phyloP scores from a whole-genome alignment of 2,888 invertebrate genomes.

The Gymnoscelis rufifasciata region DNA sequence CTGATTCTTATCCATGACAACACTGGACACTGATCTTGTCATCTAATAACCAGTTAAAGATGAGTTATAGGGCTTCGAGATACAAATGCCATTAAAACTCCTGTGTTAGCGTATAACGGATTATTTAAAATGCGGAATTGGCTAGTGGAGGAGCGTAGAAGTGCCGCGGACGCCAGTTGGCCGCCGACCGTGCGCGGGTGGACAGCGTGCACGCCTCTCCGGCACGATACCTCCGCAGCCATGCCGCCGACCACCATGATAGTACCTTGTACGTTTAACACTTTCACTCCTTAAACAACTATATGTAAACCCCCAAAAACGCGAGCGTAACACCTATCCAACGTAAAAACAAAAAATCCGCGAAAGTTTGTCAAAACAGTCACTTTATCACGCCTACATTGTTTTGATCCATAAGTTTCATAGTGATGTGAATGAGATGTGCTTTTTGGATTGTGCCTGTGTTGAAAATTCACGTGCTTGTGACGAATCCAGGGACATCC shows the following conservation, averaged over 20 bases:
- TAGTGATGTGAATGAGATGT: slow-evolving; percentile 40
- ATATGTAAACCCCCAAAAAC: not conserved
- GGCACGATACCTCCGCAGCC: slow-evolving; percentile 55
- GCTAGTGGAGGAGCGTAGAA: slow-evolving; percentile 60
- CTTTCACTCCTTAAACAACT: slow-evolving; percentile 12
- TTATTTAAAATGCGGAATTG: slow-evolving; percentile 75
- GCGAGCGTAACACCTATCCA: slow-evolving; percentile 3
- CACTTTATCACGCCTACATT: slow-evolving; percentile 32
- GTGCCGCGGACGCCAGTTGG: slow-evolving; percentile 61
- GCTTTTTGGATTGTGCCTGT: slow-evolving; percentile 42
- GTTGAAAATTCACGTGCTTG: slow-evolving; percentile 41
- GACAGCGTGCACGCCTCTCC: slow-evolving; percentile 59
- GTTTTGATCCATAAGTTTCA: slow-evolving; percentile 37
- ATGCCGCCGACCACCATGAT: slow-evolving; percentile 77
- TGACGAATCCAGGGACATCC: slow-evolving; percentile 48
- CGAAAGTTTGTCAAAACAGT: slow-evolving; percentile 16
- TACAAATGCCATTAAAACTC: slow-evolving; percentile 40
- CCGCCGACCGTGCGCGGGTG: slow-evolving; percentile 68
- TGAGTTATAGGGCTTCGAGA: slow-evolving; percentile 28
- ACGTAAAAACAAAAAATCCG: slow-evolving; percentile 17
- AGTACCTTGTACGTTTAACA: slow-evolving; percentile 69
- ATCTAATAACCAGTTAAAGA: slow-evolving; percentile 32
- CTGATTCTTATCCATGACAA: slow-evolving; percentile 18
- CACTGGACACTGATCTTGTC: slow-evolving; percentile 27
- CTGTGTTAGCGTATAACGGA: slow-evolving; percentile 59